These are phyloP conservation scores for Diplolepis rosae DNA, from an alignment of 2,888 invertebrate species.

Conservation along the genomic window DNA sequence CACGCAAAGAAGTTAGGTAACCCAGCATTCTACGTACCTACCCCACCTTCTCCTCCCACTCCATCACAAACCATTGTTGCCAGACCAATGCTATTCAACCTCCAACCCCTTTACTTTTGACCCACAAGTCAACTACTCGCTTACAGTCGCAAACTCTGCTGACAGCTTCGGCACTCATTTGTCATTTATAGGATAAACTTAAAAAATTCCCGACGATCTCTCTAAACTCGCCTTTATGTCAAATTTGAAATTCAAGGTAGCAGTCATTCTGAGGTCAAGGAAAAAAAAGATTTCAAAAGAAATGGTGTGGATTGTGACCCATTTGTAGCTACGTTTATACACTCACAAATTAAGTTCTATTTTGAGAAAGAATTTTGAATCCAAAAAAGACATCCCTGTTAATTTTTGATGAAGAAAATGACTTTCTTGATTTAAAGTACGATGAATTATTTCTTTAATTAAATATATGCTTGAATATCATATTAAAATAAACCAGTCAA, in stretches of 20 bases:
- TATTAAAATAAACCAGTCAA: no score
- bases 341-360: no score
- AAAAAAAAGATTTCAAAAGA: no score
- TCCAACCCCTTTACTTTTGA: constrained; percentile 35
- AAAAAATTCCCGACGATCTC: neutral
- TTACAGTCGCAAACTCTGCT: constrained; percentile 32
- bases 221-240: neutral
- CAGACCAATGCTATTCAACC: constrained; percentile 62
- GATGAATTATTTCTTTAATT: no score
- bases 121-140: constrained; percentile 31
- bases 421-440: no score
- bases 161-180: constrained; percentile 42
- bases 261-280: no score
- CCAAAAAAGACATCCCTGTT: no score
- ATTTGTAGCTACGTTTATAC: no score
- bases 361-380: no score
- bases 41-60: constrained; percentile 49
- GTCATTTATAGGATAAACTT: constrained; percentile 33
- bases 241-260: neutral
- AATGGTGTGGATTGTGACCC: no score
- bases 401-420: no score
- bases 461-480: no score
- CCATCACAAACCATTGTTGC: constrained; percentile 66
- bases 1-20: constrained; percentile 73
- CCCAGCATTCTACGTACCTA: constrained; percentile 62